Conservation (phyloP, 2,113 vertebrate genomes). For the Varanus salvator region DNA sequence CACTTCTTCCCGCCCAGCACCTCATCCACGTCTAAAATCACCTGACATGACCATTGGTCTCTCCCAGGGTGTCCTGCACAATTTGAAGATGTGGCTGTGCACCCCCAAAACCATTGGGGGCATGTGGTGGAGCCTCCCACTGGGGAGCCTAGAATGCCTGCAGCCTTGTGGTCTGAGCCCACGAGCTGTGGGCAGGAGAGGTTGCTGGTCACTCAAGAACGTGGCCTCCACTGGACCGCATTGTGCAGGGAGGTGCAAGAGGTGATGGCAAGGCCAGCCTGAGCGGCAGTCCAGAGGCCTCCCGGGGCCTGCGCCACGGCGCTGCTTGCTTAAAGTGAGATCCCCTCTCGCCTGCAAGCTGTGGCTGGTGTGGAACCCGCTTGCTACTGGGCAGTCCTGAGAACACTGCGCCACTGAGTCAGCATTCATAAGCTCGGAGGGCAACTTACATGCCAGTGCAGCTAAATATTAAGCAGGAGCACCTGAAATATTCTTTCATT, state of each 20-base stretch:
- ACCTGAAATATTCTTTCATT: neutral
- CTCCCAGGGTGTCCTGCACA: neutral
- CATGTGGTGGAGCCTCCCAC: no score
- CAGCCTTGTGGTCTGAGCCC: neutral
- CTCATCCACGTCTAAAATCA: neutral
- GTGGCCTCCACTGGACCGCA: neutral
- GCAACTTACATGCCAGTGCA: neutral
- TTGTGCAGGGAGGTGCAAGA: neutral
- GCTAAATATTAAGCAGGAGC: neutral
- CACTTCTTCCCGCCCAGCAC: neutral
- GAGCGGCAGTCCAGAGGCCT: no score
- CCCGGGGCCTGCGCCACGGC: no score
- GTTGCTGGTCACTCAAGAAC: neutral
- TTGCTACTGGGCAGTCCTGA: neutral
- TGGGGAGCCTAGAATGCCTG: neutral
- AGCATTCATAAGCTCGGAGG: neutral
- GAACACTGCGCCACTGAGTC: neutral
- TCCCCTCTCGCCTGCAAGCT: no score
- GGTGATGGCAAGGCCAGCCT: neutral
- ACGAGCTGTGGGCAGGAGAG: no score
- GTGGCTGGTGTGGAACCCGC: neutral
- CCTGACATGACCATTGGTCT: neutral
- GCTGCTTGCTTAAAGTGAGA: neutral
- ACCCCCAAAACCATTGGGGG: neutral
- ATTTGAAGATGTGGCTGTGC: neutral